Percentiles rank a stretch among this genome's conserved stretches.
phyloP scores from a whole-genome alignment of 1,140 invertebrate genomes.

The Bombus sylvicola region DNA sequence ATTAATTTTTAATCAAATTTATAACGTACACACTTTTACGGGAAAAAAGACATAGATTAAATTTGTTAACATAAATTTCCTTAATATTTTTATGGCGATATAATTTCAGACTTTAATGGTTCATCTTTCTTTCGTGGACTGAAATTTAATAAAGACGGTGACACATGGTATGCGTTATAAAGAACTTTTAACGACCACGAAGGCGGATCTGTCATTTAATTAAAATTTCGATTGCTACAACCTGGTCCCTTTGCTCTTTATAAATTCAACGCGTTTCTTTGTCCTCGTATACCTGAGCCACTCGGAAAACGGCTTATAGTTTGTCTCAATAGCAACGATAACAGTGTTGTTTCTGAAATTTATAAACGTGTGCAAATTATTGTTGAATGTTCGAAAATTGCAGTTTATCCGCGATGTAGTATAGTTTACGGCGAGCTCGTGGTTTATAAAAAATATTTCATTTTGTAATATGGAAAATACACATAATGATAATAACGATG shows the following conservation, averaged over 20 bases:
- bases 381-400: not conserved
- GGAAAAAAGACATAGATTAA: not conserved
- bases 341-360: not conserved
- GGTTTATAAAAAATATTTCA: not conserved
- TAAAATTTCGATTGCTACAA: not conserved
- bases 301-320: not conserved
- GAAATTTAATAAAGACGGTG: constrained; percentile 16
- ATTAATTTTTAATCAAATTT: not conserved
- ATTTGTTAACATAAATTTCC: not conserved
- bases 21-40: not conserved
- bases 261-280: not conserved
- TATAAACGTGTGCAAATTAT: not conserved
- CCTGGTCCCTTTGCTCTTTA: not conserved
- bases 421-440: not conserved
- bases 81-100: not conserved
- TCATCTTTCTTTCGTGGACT: not conserved
- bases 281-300: not conserved
- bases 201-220: constrained; percentile 16
- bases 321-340: not conserved
- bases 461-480: not conserved
- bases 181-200: not conserved
- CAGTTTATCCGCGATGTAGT: not conserved
- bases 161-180: not conserved
- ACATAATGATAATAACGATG: not conserved
- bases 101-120: not conserved